Conservation (phyloP, 2,888 invertebrate genomes). For the Stratiomys singularior region DNA sequence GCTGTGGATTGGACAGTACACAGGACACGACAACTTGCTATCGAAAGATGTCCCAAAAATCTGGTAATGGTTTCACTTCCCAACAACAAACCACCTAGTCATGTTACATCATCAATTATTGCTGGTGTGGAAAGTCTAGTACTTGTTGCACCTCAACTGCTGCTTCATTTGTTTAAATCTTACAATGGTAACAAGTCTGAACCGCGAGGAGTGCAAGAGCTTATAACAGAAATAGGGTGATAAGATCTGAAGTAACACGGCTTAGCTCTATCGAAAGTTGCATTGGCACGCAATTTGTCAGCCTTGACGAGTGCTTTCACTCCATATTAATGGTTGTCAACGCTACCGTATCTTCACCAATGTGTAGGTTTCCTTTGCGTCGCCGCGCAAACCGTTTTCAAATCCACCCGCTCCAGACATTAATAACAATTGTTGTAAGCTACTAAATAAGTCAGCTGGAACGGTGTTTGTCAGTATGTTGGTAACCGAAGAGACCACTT, state of each 20-base stretch:
- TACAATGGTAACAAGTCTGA: not conserved
- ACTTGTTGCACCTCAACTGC: no score
- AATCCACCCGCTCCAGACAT: not conserved
- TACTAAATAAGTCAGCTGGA: not conserved
- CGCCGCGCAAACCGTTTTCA: not conserved
- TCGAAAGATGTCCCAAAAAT: no score
- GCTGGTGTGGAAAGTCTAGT: no score
- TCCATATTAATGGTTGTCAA: slow-evolving; percentile 38
- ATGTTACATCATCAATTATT: not conserved
- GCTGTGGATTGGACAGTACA: no score
- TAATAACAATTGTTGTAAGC: not conserved
- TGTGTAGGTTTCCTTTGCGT: no score
- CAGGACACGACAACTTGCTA: no score
- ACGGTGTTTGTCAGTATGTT: not conserved
- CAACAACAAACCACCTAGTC: no score
- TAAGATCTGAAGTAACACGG: not conserved
- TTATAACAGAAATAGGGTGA: not conserved
- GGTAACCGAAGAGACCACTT: not conserved
- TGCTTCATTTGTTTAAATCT: not conserved
- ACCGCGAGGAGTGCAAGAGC: no score
- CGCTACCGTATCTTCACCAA: slow-evolving; percentile 10
- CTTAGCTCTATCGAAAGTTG: slow-evolving; percentile 36
- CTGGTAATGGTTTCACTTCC: no score
- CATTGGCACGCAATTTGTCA: slow-evolving; percentile 48
- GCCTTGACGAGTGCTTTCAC: slow-evolving; percentile 49